Percentiles rank a stretch among this genome's conserved stretches.
Evolutionary conservation across 2,888 invertebrate genomes (phyloP).

Genomic region (Galeruca laticollis): DNA sequence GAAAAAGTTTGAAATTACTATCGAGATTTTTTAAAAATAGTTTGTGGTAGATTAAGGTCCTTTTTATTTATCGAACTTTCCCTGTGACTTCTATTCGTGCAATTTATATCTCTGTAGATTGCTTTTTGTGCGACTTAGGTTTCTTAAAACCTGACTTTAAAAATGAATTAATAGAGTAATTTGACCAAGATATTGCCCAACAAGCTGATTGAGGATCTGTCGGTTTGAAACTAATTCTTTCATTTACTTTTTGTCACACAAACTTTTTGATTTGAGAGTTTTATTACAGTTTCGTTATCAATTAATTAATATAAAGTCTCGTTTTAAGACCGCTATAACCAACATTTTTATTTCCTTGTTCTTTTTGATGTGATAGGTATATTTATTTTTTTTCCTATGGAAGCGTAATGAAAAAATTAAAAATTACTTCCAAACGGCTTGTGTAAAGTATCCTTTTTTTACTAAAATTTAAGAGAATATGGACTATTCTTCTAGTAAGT

Average conservation of each 20-base stretch:
- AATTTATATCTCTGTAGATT: constrained; percentile 56
- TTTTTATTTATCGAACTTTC: constrained; percentile 17
- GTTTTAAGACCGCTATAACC: constrained; percentile 8
- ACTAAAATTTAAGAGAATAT: constrained; percentile 65
- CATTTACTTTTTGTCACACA: too few relatives aligned
- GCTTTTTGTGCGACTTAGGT: constrained; percentile 56
- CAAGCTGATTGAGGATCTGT: too few relatives aligned
- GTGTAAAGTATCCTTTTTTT: constrained; percentile 64
- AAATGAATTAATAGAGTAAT: not conserved
- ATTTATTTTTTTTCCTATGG: constrained; percentile 45
- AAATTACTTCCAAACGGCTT: constrained; percentile 57
- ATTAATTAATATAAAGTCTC: not conserved
- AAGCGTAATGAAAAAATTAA: constrained; percentile 43
- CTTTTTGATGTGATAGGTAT: constrained; percentile 49
- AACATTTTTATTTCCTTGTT: constrained; percentile 28
- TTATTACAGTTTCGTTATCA: too few relatives aligned
- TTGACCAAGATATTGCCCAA: not conserved
- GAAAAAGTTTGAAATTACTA: constrained; percentile 12
- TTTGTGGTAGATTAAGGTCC: constrained; percentile 11
- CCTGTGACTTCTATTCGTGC: constrained; percentile 29
- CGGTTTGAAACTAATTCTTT: too few relatives aligned
- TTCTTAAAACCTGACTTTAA: constrained; percentile 27
- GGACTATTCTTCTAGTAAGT: constrained; percentile 67
- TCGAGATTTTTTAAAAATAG: constrained; percentile 13
- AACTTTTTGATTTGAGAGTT: too few relatives aligned